Base-by-base conservation (phyloP, 2,797 vertebrate species). In the Enteromius treurensis region DNA sequence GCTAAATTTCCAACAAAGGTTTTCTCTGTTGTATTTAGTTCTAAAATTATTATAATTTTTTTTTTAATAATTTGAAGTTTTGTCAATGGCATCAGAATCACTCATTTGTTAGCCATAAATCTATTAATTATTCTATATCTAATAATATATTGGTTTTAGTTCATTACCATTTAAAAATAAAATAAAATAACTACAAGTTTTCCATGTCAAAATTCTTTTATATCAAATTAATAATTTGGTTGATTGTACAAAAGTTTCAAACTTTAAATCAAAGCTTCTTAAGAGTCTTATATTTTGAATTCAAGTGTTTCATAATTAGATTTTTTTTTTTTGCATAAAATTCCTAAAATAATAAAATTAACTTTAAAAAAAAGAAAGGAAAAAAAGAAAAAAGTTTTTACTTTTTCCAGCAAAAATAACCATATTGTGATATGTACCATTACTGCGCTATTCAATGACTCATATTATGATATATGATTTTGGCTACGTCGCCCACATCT, bases 371-470 rank as follows among this genome's bases (percentile, higher is more conserved):
- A 40, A 13, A 11, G 11, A 45, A 11, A 45, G 15, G 9, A 40
- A 2, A 40, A 37, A 5, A 45, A 45, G 9, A 11, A 3, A 45
- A 11, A 26, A 1, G 45, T 42, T 42, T 42, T 10, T 10, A 11
- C 42, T 42, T 42, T 42, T 34, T 19, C 26, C 19, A 74, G 29
- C 29, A n/a, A 34, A 73, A 53, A 74, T 15, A 23, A n/a, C 5
- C 32, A 23, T 23, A 58, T 0, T 5, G 21, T 23, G 11, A 23
- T 1, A 2, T 0, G 37, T 23, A 23, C 34, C 34, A 40, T 67
- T 21, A 64, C 26, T 6, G 62, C 17, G 15, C 62, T 64, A 68
- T 68, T 40, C 40, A 68, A 68, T 68, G 34, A 68, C 65, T 68
- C 34, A 10, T 58, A 42, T 42, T 15, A 1, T 42, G 32, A 67